Evolutionary conservation across 2,113 vertebrate genomes (phyloP), one percentile per base, ranked within the genome.

Genomic region (Machaerirhynchus nigripectus): DNA sequence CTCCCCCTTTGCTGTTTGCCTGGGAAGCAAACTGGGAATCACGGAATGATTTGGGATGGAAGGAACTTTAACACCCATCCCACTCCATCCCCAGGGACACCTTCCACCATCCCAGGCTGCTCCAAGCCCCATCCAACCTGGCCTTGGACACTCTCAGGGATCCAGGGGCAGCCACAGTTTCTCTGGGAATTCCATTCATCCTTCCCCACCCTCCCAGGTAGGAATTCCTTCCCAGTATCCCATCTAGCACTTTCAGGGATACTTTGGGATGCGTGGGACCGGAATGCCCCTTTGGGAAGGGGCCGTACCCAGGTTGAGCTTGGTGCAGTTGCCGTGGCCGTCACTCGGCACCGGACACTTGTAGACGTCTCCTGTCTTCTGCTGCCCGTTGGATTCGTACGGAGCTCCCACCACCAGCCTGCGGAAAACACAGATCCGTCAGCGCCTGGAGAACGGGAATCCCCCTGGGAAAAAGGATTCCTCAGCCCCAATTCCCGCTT

Each of bases 391-490:
- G 95, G 98, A 99, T 97, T 99, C 99, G 59, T 99, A 98, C 0
- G 99, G 99, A 26, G 99, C 99, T 6, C 99, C 99, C 63, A 99
- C 99, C 67, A 99, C 98, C 97, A 99, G 97, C 99, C 99, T 99
- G 92, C 3, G 88, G 93, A 69, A 84, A 82, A 96, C 74, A 84
- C 8, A 52, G 35, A 28, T 49, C 42, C 0, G 1, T 94, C 61
- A 84, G 68, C 2, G 3, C 27, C 14, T 3, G 8, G 37, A 6
- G 16, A 6, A 1, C 0, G 22, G 60, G 63, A 68, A 65, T 6
- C 8, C 4, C 11, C 28, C 14, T 0, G 3, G 53, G 55, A 15
- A 5, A 37, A 57, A 15, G 5, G 28, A 30, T 46, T 22, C 17
- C 57, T 28, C 50, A n/a, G 37, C 24, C 42, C 18, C 31, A 4